Evolutionary conservation across 2,797 vertebrate species (phyloP).

Genomic region (Pseudotriccus pelzelni): DNA sequence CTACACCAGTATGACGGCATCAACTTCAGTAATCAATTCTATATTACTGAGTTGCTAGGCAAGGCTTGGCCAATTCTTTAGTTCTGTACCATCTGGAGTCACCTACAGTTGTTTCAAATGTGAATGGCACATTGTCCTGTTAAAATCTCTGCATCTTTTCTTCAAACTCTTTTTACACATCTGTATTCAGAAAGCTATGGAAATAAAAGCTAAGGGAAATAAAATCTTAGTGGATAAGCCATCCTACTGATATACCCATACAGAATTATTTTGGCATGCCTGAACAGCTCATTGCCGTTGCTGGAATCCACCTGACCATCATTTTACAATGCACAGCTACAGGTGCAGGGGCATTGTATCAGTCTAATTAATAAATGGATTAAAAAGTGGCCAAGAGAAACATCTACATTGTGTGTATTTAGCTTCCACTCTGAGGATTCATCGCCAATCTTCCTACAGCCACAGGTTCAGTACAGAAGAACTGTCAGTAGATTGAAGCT

Average conservation of each 20-base stretch:
- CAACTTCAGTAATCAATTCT: background rate
- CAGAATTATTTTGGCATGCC: background rate
- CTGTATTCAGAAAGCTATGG: background rate
- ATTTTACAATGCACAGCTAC: background rate
- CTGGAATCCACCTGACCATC: background rate
- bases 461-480: background rate
- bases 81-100: background rate
- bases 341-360: background rate
- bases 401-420: background rate
- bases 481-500: background rate
- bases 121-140: rapidly evolving
- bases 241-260: background rate
- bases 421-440: background rate
- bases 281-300: background rate
- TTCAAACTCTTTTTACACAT: background rate
- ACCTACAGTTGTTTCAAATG: background rate
- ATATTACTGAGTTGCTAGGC: background rate
- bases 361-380: background rate
- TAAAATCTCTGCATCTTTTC: background rate
- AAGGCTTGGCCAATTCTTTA: background rate
- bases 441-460: background rate
- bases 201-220: background rate
- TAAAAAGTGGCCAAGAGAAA: background rate
- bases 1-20: background rate
- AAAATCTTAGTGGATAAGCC: background rate